Percentiles rank a stretch among this genome's conserved stretches.
These are phyloP conservation scores for Oasisia sp. DNA, from an alignment of 2,888 invertebrate species.

Conservation along the genomic window DNA sequence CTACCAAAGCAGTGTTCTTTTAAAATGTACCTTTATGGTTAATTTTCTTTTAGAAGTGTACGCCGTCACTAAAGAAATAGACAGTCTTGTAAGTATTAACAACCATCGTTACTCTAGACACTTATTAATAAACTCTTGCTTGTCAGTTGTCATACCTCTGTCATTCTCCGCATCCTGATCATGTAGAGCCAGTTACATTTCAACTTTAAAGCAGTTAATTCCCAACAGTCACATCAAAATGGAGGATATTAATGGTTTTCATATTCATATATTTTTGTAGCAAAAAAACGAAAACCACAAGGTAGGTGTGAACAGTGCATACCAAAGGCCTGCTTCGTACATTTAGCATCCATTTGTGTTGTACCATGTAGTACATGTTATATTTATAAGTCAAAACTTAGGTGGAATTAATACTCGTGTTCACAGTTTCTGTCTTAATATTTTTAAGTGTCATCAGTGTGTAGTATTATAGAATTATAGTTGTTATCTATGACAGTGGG, in stretches of 20 bases:
- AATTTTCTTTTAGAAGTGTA: conserved; percentile 13
- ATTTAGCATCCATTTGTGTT: background rate
- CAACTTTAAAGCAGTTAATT: background rate
- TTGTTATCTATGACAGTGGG: background rate
- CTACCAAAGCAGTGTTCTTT: background rate
- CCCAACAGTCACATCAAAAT: background rate
- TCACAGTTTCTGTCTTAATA: background rate
- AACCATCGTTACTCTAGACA: background rate
- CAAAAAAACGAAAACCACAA: background rate
- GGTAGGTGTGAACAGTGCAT: background rate
- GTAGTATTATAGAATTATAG: background rate
- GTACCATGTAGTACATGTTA: background rate
- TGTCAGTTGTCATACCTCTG: background rate
- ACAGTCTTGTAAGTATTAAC: conserved; percentile 5
- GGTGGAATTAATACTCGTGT: background rate
- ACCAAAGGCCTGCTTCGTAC: background rate
- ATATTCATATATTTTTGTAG: background rate
- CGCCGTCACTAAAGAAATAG: background rate
- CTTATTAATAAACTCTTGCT: background rate
- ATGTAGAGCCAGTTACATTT: background rate
- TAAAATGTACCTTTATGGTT: background rate
- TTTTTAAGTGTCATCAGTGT: background rate
- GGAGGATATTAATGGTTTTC: background rate
- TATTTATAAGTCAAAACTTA: background rate
- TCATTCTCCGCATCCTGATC: background rate